These are phyloP conservation scores for Scolopax bukidnonensis DNA, from an alignment of 2,797 vertebrate species.

Conservation along the genomic window DNA sequence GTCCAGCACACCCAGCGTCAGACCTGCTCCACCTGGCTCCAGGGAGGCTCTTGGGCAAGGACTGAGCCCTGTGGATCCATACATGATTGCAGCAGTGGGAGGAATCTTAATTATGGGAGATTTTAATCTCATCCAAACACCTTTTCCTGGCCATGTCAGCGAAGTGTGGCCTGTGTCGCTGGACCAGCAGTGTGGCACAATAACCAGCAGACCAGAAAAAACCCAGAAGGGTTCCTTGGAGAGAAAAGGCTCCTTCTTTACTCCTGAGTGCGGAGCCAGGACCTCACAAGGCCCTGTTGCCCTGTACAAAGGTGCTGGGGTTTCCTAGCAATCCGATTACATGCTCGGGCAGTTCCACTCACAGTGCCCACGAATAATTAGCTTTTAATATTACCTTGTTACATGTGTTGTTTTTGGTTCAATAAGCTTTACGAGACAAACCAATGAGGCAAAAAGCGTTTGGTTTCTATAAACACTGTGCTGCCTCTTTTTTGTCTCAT, in stretches of 20 bases:
- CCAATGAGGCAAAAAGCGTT: neutral
- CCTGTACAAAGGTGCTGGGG: neutral
- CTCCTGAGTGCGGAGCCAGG: neutral
- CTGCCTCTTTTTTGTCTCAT: neutral
- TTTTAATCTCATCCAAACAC: neutral
- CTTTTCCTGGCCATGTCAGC: neutral
- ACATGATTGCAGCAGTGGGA: neutral
- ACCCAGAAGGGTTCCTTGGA: neutral
- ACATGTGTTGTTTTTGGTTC: neutral
- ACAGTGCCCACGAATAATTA: neutral
- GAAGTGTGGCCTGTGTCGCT: neutral
- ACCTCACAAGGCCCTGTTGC: neutral
- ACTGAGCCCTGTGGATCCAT: neutral
- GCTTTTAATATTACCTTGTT: neutral
- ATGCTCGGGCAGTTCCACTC: neutral
- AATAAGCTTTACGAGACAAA: neutral
- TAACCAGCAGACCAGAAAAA: neutral
- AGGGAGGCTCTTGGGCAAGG: neutral
- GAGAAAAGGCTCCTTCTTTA: neutral
- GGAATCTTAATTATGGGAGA: neutral
- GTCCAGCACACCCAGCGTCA: neutral
- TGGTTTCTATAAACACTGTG: neutral
- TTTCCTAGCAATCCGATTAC: neutral
- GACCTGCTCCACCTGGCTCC: neutral
- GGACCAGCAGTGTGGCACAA: neutral